phyloP scores from a whole-genome alignment of 1,140 invertebrate genomes.

The Semibalanus balanoides region DNA sequence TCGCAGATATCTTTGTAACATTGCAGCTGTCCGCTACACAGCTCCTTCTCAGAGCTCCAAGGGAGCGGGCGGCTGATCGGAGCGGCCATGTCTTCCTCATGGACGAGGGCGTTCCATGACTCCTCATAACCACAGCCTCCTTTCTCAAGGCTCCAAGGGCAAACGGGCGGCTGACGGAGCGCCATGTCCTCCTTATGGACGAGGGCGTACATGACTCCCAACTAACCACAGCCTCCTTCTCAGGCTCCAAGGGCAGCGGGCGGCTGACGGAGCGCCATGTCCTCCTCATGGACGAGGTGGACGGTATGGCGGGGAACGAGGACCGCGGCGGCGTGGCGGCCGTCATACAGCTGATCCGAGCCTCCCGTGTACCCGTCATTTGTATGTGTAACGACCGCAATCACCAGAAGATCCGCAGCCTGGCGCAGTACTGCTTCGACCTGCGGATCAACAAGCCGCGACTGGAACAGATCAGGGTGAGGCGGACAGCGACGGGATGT shows the following conservation, averaged over 20 bases:
- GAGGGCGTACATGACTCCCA: too few relatives aligned
- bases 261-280: constrained; percentile 52
- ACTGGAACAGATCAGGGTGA: constrained; percentile 77
- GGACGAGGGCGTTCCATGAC: too few relatives aligned
- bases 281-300: constrained; percentile 98
- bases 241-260: neutral
- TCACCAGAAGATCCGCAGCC: constrained; percentile 81
- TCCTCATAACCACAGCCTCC: too few relatives aligned
- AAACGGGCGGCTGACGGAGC: neutral
- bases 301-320: constrained; percentile 99
- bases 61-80: too few relatives aligned
- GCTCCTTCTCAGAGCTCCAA: too few relatives aligned
- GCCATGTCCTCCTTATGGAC: too few relatives aligned
- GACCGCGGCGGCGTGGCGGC: constrained; percentile 94
- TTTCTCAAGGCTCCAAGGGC: too few relatives aligned
- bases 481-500: too few relatives aligned
- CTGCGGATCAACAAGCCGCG: constrained; percentile 56
- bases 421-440: constrained; percentile 92
- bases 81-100: too few relatives aligned
- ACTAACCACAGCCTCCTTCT: too few relatives aligned
- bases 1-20: too few relatives aligned
- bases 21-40: too few relatives aligned
- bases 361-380: constrained; percentile 78
- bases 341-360: constrained; percentile 83
- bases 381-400: constrained; percentile 98